Evolutionary conservation across 2,113 vertebrate genomes (phyloP), one percentile per base, ranked within the genome.

Genomic region (Brachyhypopomus gauderio): DNA sequence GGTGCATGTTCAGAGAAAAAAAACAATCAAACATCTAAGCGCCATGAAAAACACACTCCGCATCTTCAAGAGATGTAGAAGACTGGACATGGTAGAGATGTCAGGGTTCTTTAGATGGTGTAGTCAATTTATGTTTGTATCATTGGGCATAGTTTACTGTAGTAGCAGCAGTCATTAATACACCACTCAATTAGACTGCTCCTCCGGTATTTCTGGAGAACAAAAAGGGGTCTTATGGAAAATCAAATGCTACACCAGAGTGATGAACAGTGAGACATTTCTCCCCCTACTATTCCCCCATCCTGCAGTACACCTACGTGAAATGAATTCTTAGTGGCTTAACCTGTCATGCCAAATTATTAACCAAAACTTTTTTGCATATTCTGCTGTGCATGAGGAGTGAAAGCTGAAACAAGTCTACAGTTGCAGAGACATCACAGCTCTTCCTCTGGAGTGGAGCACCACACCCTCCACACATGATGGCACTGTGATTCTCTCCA

Each of bases 261-360:
- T 36, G 48, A 48, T 23, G 69, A 25, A 75, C 34, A 71, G 22
- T 76, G 66, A 77, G 56, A 36, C 4, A 71, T 81, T 69, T 56
- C 70, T 67, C 59, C 66, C 67, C 45, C 75, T 72, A 60, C 79
- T 75, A 80, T 83, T 85, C 79, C 82, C 69, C 45, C 59, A 59
- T 80, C 36, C 72, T 72, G 52, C 58, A 79, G 77, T 77, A 62
- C 78, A 84, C 56, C 64, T 84, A 66, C 80, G 85, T 71, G 30
- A 75, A 52, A 45, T 84, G 83, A 74, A 86, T 86, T 84, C 72
- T 77, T 86, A 84, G 82, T 81, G 48, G 66, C 82, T 84, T 56
- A 79, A 79, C 58, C 38, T 84, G 79, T 80, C 79, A 86, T 84
- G 81, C 70, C 83, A 34, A 79, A 63, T 70, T 82, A 79, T 79